Base-by-base conservation (phyloP, 2,888 invertebrate species). In the Calameuta filiformis region DNA sequence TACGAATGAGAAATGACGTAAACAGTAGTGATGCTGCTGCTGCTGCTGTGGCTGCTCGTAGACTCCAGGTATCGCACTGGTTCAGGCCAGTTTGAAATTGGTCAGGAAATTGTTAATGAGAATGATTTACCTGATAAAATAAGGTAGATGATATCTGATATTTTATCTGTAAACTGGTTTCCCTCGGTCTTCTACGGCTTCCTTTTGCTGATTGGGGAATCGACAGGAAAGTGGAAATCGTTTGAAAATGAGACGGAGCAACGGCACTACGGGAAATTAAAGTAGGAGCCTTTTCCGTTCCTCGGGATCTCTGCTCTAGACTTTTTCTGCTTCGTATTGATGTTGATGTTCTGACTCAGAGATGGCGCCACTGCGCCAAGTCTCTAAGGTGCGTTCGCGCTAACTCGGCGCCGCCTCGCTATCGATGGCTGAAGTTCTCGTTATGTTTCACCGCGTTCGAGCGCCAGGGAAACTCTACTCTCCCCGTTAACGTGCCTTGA, bases 1-100 rank as follows among this genome's bases (percentile, higher is more conserved):
- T 71, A 71, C 71, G 33, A n/a, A 71, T 71, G n/a, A 71, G 31
- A 71, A 71, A 56, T 56, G 23, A 56, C 56, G 56, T 56, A 56
- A 56, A 56, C 56, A 56, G 12, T 37, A 12, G 56, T 56, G 23
- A 9, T 40, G 56, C 23, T 23, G 40, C 15, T 40, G 37, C 15
- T 40, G 40, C 40, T 40, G 56, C 56, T 56, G 23, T 23, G 23
- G 23, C 23, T 56, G 56, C 56, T 23, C 2, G 2, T 56, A 56
- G 9, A 23, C 1, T 23, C 56, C 23, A 9, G 1, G 9, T 56
- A 56, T 15, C 56, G 23, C 2, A 23, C 56, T 35, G 23, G 23
- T 56, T 56, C 9, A 23, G 23, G 9, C 23, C 23, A 23, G 56
- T 23, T 6, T 23, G 56, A 56, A 23, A 56, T 23, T 23, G 23